Percentiles rank a stretch among this genome's conserved stretches.
Evolutionary conservation across 2,888 invertebrate species (phyloP).

Genomic region (Melinopterus prodromus): DNA sequence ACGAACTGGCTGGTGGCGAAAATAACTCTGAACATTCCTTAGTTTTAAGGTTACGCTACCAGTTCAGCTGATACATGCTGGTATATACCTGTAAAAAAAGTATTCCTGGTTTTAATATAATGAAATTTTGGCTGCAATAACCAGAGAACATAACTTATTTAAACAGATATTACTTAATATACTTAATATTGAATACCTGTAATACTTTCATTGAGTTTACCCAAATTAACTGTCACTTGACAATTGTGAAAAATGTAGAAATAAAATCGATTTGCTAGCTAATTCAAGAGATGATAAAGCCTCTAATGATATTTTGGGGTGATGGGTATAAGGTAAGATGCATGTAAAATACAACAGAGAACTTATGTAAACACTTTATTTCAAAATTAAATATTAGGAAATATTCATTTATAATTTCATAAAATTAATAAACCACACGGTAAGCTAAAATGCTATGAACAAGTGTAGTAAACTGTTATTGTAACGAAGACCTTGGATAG

Average conservation of each 20-base stretch:
- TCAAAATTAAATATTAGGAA: neutral
- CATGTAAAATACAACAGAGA: conserved; percentile 10
- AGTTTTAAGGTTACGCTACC: conserved; percentile 30
- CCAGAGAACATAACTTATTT: neutral
- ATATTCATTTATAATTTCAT: neutral
- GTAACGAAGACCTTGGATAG: conserved; percentile 49
- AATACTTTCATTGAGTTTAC: neutral
- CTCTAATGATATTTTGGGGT: neutral
- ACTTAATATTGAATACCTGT: neutral
- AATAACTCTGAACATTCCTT: conserved; percentile 54
- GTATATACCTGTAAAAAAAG: conserved; percentile 32
- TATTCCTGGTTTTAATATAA: conserved; percentile 11
- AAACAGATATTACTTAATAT: neutral
- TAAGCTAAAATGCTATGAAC: conserved; percentile 11
- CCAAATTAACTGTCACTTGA: conserved; percentile 4
- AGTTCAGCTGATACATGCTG: conserved; percentile 26
- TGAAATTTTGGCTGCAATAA: neutral
- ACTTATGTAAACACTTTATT: neutral
- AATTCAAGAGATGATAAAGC: conserved; percentile 19
- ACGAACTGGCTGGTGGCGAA: conserved; percentile 57
- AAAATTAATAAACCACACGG: conserved; percentile 7
- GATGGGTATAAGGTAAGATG: neutral
- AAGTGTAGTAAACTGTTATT: conserved; percentile 33
- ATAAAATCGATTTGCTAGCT: conserved; percentile 16
- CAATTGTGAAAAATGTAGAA: conserved; percentile 24